Evolutionary conservation across 2,113 vertebrate genomes (phyloP).

Genomic region (Odontesthes bonariensis): DNA sequence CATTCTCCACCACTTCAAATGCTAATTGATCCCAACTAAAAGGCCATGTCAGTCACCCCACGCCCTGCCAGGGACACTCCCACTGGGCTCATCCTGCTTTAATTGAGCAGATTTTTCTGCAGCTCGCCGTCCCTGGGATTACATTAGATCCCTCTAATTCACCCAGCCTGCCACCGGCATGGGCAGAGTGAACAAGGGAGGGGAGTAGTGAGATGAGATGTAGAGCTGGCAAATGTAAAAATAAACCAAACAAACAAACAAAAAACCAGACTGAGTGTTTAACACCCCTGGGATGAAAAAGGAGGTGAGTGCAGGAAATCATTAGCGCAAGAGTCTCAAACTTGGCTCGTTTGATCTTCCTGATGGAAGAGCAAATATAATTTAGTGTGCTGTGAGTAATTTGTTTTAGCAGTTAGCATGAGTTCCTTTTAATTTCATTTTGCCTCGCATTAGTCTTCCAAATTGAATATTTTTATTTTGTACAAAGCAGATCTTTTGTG

Average conservation of each 20-base stretch:
- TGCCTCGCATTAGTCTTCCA: slow-evolving; percentile 80
- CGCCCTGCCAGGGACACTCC: slow-evolving; percentile 74
- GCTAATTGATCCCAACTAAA: slow-evolving; percentile 83
- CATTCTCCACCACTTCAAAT: slow-evolving; percentile 78
- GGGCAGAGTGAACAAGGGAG: slow-evolving; percentile 48
- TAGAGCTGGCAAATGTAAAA: slow-evolving; percentile 74
- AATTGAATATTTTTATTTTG: slow-evolving; percentile 84
- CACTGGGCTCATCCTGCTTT: slow-evolving; percentile 81
- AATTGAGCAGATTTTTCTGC: slow-evolving; percentile 81
- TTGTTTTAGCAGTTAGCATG: slow-evolving; percentile 84
- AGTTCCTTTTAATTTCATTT: slow-evolving; percentile 85
- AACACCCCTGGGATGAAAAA: slow-evolving; percentile 81
- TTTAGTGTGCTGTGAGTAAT: slow-evolving; percentile 82
- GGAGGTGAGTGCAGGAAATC: slow-evolving; percentile 85
- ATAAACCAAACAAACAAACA: slow-evolving; percentile 78
- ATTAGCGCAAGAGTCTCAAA: slow-evolving; percentile 82
- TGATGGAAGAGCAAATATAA: slow-evolving; percentile 84
- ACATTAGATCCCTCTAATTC: slow-evolving; percentile 80
- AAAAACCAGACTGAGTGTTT: slow-evolving; percentile 79
- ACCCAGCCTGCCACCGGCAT: slow-evolving; percentile 64
- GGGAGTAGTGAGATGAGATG: slow-evolving; percentile 51
- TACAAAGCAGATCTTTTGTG: slow-evolving; percentile 79
- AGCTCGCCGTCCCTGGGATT: slow-evolving; percentile 76
- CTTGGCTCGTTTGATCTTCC: slow-evolving; percentile 82
- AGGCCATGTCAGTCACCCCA: slow-evolving; percentile 80